Evolutionary conservation across 2,113 vertebrate genomes (phyloP), one percentile per base, ranked within the genome.

Genomic region (Vireo altiloquus): DNA sequence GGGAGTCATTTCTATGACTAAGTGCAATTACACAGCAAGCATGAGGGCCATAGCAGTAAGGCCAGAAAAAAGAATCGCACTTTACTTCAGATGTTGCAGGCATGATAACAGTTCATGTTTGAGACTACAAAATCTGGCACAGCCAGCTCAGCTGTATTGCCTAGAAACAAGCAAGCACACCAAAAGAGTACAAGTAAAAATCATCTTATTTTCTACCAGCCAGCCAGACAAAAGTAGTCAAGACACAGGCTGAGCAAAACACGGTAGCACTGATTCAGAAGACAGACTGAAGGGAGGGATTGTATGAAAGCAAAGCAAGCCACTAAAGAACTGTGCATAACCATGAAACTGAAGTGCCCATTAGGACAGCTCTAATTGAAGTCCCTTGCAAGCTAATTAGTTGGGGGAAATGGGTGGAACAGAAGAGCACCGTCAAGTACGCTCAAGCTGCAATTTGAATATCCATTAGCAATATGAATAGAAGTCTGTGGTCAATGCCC

Each of bases 381-480:
- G 42, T 77, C 71, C 94, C 47, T 92, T 86, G 59, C 30, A 65
- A 88, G 54, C 83, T 74, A 80, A 92, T 83, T 92, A 82, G 82
- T 30, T 39, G 19, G 68, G 79, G 64, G 59, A 95, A 93, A 92
- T 35, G 88, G 39, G 71, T 92, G 42, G 79, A 97, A 94, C 79
- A 93, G 82, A 88, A 74, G 13, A 90, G 42, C 64, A 59, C 11
- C 78, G 79, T 92, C 68, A 92, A 94, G 50, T 66, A 77, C 0
- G 1, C 42, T 93, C 76, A 83, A 86, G 82, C 23, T 82, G 71
- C 68, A 88, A 84, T 77, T 2, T 81, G 88, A 89, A 93, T 93
- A 96, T 94, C 79, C 78, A 74, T 90, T 70, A 92, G 79, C 79
- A 92, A 88, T 44, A 22, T 86, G 82, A 92, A 95, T 59, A 81